These are phyloP conservation scores for Tangara arthus DNA, from an alignment of 2,797 vertebrate genomes.

Conservation along the genomic window DNA sequence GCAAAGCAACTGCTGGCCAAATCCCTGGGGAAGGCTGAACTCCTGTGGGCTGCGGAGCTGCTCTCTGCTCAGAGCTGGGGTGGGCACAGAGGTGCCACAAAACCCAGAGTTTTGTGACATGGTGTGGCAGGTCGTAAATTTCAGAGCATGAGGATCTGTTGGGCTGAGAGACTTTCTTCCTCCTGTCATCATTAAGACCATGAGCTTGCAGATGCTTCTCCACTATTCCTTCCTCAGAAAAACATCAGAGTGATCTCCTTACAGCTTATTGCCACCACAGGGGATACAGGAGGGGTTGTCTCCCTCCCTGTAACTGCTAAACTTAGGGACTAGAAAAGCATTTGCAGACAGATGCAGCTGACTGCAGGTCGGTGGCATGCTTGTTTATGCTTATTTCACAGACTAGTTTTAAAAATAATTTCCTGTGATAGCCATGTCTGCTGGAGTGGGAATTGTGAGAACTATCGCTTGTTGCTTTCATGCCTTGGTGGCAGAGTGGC, in stretches of 20 bases:
- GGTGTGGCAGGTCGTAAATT: neutral
- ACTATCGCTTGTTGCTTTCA: neutral
- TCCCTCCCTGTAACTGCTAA: neutral
- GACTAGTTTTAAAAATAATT: neutral
- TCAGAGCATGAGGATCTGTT: neutral
- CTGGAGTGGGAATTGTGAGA: neutral
- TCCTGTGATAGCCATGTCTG: neutral
- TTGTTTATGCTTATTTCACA: neutral
- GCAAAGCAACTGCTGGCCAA: neutral
- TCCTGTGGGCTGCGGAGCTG: accelerated
- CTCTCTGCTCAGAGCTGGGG: neutral
- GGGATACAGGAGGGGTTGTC: neutral
- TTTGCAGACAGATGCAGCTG: neutral
- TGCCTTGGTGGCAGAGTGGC: neutral
- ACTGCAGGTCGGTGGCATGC: neutral
- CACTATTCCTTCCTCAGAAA: accelerated
- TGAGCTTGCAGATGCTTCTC: neutral
- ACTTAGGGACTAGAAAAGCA: neutral
- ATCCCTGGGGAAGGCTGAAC: neutral
- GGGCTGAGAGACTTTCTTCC: neutral
- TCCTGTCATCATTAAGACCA: neutral
- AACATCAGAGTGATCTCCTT: neutral
- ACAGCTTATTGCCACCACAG: accelerated
- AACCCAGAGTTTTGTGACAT: neutral
- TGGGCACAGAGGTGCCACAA: neutral